Evolutionary conservation across 2,797 vertebrate species (phyloP), one percentile per base, ranked within the genome.

Genomic region (Microhierax caerulescens): DNA sequence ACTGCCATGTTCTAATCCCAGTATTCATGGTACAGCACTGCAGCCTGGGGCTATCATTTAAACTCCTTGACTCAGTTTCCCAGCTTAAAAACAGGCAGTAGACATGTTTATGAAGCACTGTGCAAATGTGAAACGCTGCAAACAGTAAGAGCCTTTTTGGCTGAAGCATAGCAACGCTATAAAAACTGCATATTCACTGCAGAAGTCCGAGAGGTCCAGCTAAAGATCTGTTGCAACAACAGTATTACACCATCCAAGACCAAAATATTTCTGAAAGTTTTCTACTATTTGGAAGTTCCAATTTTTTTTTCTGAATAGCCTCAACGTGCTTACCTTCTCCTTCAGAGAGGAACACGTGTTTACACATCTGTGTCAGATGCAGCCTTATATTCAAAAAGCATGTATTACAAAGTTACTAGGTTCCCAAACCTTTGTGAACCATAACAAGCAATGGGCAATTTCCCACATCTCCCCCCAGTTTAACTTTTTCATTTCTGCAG

Each of bases 161-260:
- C 90, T 93, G 56, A 72, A 96, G 70, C 30, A 15, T 57, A 78
- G 41, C 27, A 37, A n/a, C 75, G 41, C 50, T n/a, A 83, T 74
- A 65, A 94, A 95, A 94, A 72, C 6, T 85, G 77, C 86, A 85
- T 39, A 85, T 95, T 91, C 86, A 87, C 27, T 91, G 90, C 37
- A 77, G 78, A 91, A 94, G 61, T 41, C 12, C 1, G 74, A 87
- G 45, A 76, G 37, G 48, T 53, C 23, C 81, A 80, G 72, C 36
- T 82, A 50, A 92, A 72, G 12, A 74, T 87, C 43, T 77, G 28
- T 45, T 89, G 83, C 63, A 92, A 69, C 23, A 50, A 69, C 5
- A 73, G 34, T 36, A 41, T 87, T 82, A 75, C 12, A 61, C 59
- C 32, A 76, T 2, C 39, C 20, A 23, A 13, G 67, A 63, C 51